Evolutionary conservation across 2,113 vertebrate genomes (phyloP).

Genomic region (Pseudopipra pipra): DNA sequence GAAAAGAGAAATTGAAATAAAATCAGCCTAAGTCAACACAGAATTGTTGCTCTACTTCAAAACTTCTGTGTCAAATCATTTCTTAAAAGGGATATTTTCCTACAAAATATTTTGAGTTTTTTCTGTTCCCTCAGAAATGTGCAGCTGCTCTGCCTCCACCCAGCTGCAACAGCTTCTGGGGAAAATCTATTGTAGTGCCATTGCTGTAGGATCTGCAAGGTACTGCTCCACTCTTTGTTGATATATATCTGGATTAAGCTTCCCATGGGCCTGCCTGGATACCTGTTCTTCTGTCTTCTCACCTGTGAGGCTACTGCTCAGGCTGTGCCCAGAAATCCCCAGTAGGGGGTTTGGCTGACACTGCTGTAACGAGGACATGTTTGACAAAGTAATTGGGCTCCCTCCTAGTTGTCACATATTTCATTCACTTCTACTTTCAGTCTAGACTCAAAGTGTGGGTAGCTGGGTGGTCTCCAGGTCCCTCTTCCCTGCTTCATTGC

Average conservation of each 20-base stretch:
- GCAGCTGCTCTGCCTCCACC: neutral
- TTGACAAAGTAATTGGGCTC: neutral
- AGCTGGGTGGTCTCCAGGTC: fast-evolving
- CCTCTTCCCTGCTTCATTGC: neutral
- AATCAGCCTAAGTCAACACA: neutral
- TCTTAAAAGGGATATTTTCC: neutral
- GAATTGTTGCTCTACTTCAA: neutral
- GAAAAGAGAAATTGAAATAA: neutral
- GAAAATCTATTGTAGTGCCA: neutral
- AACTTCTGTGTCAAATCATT: neutral
- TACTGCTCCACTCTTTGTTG: neutral
- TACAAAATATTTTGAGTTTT: neutral
- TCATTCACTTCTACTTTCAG: neutral
- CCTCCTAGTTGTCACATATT: neutral
- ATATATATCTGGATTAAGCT: neutral
- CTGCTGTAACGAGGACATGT: fast-evolving
- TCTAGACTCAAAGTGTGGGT: neutral
- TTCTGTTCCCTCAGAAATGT: neutral
- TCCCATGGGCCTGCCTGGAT: neutral
- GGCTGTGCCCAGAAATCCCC: neutral
- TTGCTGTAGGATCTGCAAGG: neutral
- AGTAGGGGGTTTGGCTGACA: neutral
- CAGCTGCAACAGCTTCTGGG: neutral
- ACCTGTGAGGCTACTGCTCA: neutral
- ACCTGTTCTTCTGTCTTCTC: neutral